Evolutionary conservation across 2,113 vertebrate species (phyloP), one percentile per base, ranked within the genome.

Genomic region (Prochilodus magdalenae): DNA sequence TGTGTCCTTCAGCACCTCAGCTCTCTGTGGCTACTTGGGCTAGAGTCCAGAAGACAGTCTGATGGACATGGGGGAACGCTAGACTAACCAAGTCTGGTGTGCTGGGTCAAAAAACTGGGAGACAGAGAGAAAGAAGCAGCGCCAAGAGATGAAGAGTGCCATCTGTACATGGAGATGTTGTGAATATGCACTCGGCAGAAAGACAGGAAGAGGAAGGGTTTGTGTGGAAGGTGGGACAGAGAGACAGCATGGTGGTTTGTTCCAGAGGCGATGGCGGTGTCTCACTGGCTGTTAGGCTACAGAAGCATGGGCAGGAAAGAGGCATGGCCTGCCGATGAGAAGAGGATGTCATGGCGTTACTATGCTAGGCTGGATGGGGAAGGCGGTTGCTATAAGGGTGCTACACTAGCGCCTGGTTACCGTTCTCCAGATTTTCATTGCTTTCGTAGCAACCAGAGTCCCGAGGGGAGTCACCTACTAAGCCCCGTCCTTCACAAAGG

Each of bases 401-500:
- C 88, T 92, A 92, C 67, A 72, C 81, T 65, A 85, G 83, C 87
- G 73, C 75, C 53, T 86, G 85, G 89, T 96, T 99, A 99, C 98
- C 98, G 70, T 98, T 98, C 85, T 98, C 97, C 90, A 98, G 93
- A 91, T 98, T 97, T 93, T 99, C 97, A 73, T 94, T 99, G 95
- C 97, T 97, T 91, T 99, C 98, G 0, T 98, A 99, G 94, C 98
- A 99, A 24, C 98, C 98, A 0, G 98, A 99, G 92, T 99, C 98
- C 62, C 98, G 93, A 0, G 98, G 98, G 79, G 97, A 98, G 90
- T 97, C 95, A 36, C 96, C 95, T 0, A 94, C 93, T 84, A 95
- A 90, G 86, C 94, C 93, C 65, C 90, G 95, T 51, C 94, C 94
- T 82, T 97, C 96, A 0, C 94, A 93, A 20, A 97, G 94, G 79